Percentiles rank a stretch among this genome's conserved stretches.
Evolutionary conservation across 1,140 invertebrate genomes (phyloP).

Genomic region (Nasonia giraulti): DNA sequence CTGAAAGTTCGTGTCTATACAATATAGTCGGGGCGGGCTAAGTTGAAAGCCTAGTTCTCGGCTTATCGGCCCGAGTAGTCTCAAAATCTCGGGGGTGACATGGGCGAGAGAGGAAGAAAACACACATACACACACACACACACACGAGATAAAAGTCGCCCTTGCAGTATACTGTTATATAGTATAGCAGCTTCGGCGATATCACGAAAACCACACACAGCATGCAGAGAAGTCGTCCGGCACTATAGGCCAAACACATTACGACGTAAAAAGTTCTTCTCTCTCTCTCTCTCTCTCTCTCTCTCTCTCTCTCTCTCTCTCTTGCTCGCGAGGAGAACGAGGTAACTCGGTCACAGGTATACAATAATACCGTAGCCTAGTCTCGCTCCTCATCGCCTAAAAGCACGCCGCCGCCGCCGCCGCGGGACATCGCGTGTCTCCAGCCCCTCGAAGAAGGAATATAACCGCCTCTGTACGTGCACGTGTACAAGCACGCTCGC

Average conservation of each 20-base stretch:
- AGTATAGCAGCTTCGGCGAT: background rate
- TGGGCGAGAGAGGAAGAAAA: too few species aligned
- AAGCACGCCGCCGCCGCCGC: background rate
- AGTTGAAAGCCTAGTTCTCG: background rate
- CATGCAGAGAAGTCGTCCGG: background rate
- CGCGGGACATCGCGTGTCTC: background rate
- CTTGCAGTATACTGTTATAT: background rate
- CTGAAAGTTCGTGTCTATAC: background rate
- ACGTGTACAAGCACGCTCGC: too few species aligned
- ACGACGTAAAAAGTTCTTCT: background rate
- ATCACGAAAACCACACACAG: background rate
- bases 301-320: too few species aligned
- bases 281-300: too few species aligned
- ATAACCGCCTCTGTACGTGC: too few species aligned
- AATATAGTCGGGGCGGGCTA: background rate
- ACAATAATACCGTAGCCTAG: background rate
- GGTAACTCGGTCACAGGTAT: constrained; percentile 3
- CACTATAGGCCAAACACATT: background rate
- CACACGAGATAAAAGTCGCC: background rate
- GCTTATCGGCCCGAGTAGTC: background rate
- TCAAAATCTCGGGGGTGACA: background rate
- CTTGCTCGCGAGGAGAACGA: background rate
- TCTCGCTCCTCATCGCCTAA: constrained; percentile 2
- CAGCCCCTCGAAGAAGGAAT: background rate
- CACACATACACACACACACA: too few species aligned